Conservation (phyloP, 2,797 vertebrate genomes). For the Enteromius thamalakanensis region DNA sequence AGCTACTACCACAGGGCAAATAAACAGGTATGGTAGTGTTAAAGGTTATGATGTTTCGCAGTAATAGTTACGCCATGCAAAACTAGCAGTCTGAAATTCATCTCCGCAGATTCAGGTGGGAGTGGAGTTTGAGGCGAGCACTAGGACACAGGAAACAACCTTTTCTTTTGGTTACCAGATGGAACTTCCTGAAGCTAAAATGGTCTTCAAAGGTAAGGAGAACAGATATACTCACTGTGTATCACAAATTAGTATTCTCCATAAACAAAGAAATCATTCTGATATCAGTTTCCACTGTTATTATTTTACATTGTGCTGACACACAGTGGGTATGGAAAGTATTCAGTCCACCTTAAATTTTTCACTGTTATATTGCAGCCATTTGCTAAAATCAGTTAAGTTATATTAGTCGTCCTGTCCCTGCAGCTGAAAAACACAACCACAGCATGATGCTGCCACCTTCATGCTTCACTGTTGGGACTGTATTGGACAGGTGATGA, state of each 20-base stretch:
- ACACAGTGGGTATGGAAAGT: background rate
- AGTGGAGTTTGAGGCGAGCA: constrained; percentile 97
- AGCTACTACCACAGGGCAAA: constrained; percentile 96
- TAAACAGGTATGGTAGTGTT: constrained; percentile 79
- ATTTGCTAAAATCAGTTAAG: too few species aligned
- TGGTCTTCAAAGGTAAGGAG: constrained; percentile 87
- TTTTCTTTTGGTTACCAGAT: constrained; percentile 96
- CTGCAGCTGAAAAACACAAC: too few species aligned
- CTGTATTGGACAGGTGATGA: too few species aligned
- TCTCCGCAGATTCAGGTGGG: constrained; percentile 88
- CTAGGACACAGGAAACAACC: constrained; percentile 92
- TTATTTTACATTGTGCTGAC: background rate
- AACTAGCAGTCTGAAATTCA: background rate
- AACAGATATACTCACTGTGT: background rate
- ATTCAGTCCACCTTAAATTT: too few species aligned
- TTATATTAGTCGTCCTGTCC: too few species aligned
- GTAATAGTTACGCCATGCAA: background rate
- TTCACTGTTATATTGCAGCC: too few species aligned
- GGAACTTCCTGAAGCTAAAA: constrained; percentile 88
- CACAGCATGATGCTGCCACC: too few species aligned
- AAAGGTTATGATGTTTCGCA: background rate
- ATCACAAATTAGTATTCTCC: background rate
- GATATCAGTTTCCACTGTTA: background rate
- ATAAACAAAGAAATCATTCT: background rate
- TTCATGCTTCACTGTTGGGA: too few species aligned